phyloP scores from a whole-genome alignment of 2,888 invertebrate genomes.

The Melanostoma scalare region DNA sequence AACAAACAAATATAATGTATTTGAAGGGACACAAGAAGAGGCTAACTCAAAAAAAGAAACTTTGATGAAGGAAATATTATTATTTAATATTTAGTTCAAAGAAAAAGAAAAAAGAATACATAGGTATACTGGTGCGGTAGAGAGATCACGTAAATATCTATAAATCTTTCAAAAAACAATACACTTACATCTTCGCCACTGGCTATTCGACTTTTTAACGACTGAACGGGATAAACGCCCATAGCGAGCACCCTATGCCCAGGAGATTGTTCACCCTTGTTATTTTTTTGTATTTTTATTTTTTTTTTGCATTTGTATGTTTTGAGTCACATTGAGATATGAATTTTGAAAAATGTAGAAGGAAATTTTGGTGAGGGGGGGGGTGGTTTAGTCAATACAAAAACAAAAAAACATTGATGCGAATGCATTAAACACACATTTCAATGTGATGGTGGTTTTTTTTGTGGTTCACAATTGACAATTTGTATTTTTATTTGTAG shows the following conservation, averaged over 20 bases:
- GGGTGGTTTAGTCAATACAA: slow-evolving; percentile 38
- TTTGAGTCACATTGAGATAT: slow-evolving; percentile 22
- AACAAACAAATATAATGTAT: slow-evolving; percentile 21
- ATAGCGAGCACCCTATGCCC: slow-evolving; percentile 94
- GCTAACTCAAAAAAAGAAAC: not conserved
- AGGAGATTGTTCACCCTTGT: slow-evolving; percentile 94
- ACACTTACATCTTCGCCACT: slow-evolving; percentile 94
- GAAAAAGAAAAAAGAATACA: slow-evolving; percentile 15
- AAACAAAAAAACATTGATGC: slow-evolving; percentile 58
- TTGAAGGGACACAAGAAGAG: slow-evolving; percentile 3
- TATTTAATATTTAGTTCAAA: slow-evolving; percentile 11
- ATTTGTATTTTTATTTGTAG: slow-evolving; percentile 29
- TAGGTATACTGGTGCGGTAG: slow-evolving; percentile 47
- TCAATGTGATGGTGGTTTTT: slow-evolving; percentile 18
- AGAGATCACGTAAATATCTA: slow-evolving; percentile 47
- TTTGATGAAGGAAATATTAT: slow-evolving; percentile 2
- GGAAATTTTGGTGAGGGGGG: slow-evolving; percentile 5
- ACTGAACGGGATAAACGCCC: slow-evolving; percentile 95
- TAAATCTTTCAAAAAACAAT: slow-evolving; percentile 43
- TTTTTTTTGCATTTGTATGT: slow-evolving; percentile 18
- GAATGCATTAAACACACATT: slow-evolving; percentile 66
- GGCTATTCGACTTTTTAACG: slow-evolving; percentile 93
- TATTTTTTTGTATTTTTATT: slow-evolving; percentile 30
- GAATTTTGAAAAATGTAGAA: slow-evolving; percentile 15
- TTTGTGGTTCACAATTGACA: slow-evolving; percentile 46